Base-by-base conservation (phyloP, 2,113 vertebrate species). In the Neotoma lepida region DNA sequence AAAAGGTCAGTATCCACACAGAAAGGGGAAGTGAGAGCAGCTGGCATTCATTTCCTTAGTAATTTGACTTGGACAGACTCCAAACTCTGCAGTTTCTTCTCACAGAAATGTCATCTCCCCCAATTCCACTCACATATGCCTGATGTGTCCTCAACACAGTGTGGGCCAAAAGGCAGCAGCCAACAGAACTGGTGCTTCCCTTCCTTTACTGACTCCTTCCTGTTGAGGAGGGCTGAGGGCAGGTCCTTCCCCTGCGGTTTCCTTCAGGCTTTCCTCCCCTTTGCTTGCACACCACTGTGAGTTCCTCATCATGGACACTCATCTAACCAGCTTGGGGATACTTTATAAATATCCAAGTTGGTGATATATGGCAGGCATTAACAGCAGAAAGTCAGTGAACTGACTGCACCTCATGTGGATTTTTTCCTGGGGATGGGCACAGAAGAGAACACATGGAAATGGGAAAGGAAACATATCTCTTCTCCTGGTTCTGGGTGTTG, bases 261-360 rank as follows among this genome's bases (percentile, higher is more conserved):
- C 54, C 54, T 13, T 35, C 30, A 1, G 30, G 17, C 56, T 46
- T 5, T 0, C 28, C 1, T 0, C 13, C 15, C n/a, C 8, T 24
- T 66, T 4, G 4, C 9, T 1, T 35, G 44, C 18, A 51, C 33
- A 51, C 10, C 2, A 0, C 14, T 0, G 1, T 7, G 2, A 26
- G 4, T 9, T 71, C 54, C 4, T 86, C 14, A 15, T 0, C 54
- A 10, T 58, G 15, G 15, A 28, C 15, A 58, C 28, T 41, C 4
- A 18, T 41, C 35, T 20, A 4, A 2, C 26, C 39, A 24, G 30
- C 39, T 54, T 56, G 46, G 18, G 61, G 41, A 35, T 44, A 66
- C 41, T 71, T 24, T 9, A 0, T 41, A 51, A 51, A 88, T n/a
- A 20, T 1, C 5, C 13, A 71, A 51, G 64, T 10, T 35, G 7